Evolutionary conservation across 30 jellyfish, hydroid and myxozoan species (phyloP), one percentile per base, ranked within the genome.

Genomic region (Mastigias papua): DNA sequence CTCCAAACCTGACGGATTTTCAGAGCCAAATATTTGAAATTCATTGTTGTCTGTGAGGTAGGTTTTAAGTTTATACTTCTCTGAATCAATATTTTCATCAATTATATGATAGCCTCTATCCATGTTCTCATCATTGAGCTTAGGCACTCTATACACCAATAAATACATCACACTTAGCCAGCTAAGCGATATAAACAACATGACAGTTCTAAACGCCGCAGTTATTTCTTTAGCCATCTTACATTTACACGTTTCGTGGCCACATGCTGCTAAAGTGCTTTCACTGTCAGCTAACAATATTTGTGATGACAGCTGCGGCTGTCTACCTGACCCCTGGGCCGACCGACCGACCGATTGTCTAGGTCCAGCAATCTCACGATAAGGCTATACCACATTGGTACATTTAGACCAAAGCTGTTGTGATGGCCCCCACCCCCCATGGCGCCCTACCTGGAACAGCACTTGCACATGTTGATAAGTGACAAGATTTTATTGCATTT

Each of bases 141-240:
- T 31, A 1, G 96, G 96, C 33, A 88, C 65, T 49, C 96, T 67
- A 69, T 78, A 78, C 17, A 88, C 76, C 31, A 88, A 61, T 49
- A 88, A 64, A 35, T 88, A 88, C 91, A 88, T 77, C 34, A 88
- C 79, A 77, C 91, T 80, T 1, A 79, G 82, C 96, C 96, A 88
- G 46, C 91, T 74, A 34, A 88, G 30, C 15, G 90, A 42, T 32
- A 88, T 75, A 63, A 88, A 88, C 21, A 80, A 64, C 64, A 88
- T 23, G 32, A 88, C 86, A 16, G 96, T 79, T 48, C 96, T 69
- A 74, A 88, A 88, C 2, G 96, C 96, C 0, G 96, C 96, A 13
- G 79, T 26, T 15, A 88, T 46, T 83, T 88, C 96, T 33, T 92
- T 82, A 26, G 96, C 96, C 96, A 88, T 88, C 27, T 83, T 70